Evolutionary conservation across 2,888 invertebrate genomes (phyloP).

Genomic region (Arrhopalites spinosus): DNA sequence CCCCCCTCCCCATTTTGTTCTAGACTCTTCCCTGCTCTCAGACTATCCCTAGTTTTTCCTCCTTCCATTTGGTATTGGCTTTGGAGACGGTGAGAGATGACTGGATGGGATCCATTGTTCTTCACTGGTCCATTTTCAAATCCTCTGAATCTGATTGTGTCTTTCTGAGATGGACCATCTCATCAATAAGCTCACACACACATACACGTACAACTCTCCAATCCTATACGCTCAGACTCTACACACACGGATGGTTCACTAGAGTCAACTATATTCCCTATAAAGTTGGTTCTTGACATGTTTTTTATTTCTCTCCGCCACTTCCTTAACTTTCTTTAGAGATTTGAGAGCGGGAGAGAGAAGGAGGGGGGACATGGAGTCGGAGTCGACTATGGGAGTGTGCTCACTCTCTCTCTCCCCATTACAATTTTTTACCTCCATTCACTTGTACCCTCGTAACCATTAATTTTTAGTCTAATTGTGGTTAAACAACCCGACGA

Average conservation of each 20-base stretch:
- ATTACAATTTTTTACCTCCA: background rate
- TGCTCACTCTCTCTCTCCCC: no score
- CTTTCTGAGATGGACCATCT: conserved; percentile 5
- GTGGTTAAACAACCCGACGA: conserved; percentile 18
- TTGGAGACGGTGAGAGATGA: conserved; percentile 2
- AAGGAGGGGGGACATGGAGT: no score
- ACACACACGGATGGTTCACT: background rate
- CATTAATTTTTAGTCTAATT: conserved; percentile 30
- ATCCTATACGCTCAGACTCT: background rate
- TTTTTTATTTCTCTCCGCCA: background rate
- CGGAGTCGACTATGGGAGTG: no score
- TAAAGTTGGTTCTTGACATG: background rate
- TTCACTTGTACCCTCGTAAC: conserved; percentile 6
- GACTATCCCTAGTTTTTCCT: background rate
- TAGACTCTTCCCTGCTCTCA: background rate
- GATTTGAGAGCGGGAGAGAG: no score
- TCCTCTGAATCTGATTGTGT: conserved; percentile 20
- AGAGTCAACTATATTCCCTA: background rate
- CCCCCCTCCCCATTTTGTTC: conserved; percentile 11
- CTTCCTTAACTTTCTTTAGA: conserved; percentile 1
- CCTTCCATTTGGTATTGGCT: background rate
- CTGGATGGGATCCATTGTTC: conserved; percentile 22
- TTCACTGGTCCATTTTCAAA: conserved; percentile 20
- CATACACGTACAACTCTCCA: background rate
- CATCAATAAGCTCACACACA: conserved; percentile 12